Evolutionary conservation across 2,888 invertebrate genomes (phyloP).

Genomic region (Brachyptera risi): DNA sequence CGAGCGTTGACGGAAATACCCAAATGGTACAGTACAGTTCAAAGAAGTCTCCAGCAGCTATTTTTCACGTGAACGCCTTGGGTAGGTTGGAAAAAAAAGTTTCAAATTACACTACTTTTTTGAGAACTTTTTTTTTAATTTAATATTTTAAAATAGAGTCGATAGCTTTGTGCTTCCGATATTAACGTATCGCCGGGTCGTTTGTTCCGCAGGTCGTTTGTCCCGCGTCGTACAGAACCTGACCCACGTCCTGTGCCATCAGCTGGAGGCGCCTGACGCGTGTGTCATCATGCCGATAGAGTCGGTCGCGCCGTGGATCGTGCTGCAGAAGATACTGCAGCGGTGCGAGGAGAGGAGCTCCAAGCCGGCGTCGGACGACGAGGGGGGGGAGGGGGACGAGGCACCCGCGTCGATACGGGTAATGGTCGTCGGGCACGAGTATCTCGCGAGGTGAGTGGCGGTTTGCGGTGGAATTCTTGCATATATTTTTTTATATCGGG

Average conservation of each 20-base stretch:
- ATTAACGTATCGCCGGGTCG: no score
- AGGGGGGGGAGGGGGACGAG: conserved; percentile 47
- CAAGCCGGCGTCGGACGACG: conserved; percentile 33
- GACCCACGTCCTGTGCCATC: conserved; percentile 69
- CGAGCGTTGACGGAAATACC: no score
- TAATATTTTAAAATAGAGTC: no score
- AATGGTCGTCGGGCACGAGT: conserved; percentile 79
- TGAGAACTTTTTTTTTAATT: no score
- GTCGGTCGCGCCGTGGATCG: conserved; percentile 74
- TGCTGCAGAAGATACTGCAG: conserved; percentile 74
- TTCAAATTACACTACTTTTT: no score
- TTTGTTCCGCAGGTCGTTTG: conserved; percentile 39
- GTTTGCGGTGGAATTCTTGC: no score
- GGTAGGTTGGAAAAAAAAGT: no score
- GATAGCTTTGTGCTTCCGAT: no score
- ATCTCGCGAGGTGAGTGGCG: conserved; percentile 63
- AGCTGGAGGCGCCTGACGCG: conserved; percentile 66
- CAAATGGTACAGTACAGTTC: no score
- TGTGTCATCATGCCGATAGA: conserved; percentile 61
- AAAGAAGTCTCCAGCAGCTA: no score
- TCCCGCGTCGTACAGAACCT: conserved; percentile 69
- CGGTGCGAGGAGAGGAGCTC: conserved; percentile 42
- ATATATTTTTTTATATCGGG: no score
- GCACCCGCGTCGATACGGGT: conserved; percentile 70
- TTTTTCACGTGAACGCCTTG: no score